Conservation (phyloP, 2,888 invertebrate species). For the Sylvicola cinctus region DNA sequence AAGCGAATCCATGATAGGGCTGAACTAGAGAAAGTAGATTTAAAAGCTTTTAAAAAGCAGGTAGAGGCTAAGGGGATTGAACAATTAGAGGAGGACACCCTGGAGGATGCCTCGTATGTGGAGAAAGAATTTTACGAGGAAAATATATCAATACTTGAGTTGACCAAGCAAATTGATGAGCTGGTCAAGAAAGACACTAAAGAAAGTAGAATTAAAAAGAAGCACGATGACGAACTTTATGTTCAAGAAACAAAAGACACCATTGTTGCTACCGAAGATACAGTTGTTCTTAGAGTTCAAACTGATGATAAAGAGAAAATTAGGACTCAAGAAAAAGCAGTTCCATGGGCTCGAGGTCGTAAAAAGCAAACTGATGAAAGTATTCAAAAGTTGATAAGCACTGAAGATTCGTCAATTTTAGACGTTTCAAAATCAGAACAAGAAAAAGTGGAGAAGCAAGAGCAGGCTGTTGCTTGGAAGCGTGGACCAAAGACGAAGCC, state of each 20-base stretch:
- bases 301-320: slow-evolving; percentile 6
- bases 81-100: slow-evolving; percentile 5
- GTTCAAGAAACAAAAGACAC: slow-evolving; percentile 28
- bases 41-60: slow-evolving; percentile 29
- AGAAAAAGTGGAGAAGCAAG: slow-evolving; percentile 10
- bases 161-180: slow-evolving; percentile 22
- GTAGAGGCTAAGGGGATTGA: background rate
- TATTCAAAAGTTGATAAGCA: slow-evolving; percentile 9
- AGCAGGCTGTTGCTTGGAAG: slow-evolving; percentile 9
- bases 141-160: slow-evolving; percentile 21
- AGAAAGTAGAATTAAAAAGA: slow-evolving; percentile 9
- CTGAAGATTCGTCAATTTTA: slow-evolving; percentile 11
- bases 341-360: slow-evolving; percentile 6
- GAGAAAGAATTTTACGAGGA: slow-evolving; percentile 22
- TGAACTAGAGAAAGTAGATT: slow-evolving; percentile 27
- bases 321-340: slow-evolving; percentile 16
- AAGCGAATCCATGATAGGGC: slow-evolving; percentile 21
- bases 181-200: slow-evolving; percentile 19
- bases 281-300: slow-evolving; percentile 30
- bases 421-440: slow-evolving; percentile 10
- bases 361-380: slow-evolving; percentile 10
- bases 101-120: slow-evolving; percentile 21
- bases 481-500: slow-evolving; percentile 2
- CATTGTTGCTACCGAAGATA: slow-evolving; percentile 34
- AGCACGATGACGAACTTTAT: slow-evolving; percentile 12